Base-by-base conservation (phyloP, 2,113 vertebrate species). In the Camelus dromedarius region DNA sequence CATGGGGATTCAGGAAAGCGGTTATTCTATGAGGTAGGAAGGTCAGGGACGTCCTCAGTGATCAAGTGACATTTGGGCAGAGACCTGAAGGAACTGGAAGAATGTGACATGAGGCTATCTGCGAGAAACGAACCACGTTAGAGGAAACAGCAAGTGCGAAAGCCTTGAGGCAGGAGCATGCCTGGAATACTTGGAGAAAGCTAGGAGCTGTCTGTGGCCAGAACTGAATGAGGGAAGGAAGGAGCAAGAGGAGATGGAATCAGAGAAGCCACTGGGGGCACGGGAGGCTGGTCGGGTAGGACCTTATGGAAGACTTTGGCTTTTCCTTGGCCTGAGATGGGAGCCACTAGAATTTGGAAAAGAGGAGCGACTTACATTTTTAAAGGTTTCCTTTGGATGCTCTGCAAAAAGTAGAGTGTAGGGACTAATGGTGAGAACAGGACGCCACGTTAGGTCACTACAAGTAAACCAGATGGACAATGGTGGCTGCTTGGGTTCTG, bases 271-370 rank as follows among this genome's bases (percentile, higher is more conserved):
- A 50, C 0, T 22, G 76, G 62, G 32, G 46, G 46, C 15, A 0
- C 6, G 32, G 35, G 3, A 13, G 38, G 20, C 32, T 48, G 26
- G 10, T 48, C 70, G 7, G 0, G 2, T 0, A 8, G 62, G 62
- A 20, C 50, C 50, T 48, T 1, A 30, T 0, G 1, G 11, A 73
- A 2, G 32, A 28, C 32, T 16, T 0, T 9, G 48, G 22, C 48
- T 20, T 66, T 13, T 26, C 38, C 76, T 84, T 73, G 38, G 30
- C 22, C 32, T 20, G n/a, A 48, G 20, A 12, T 16, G 3, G 67
- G 46, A 67, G 20, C n/a, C n/a, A 3, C 42, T 0, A 11, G 38
- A 26, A 4, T 73, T 50, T 0, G 80, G 67, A 54, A 42, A 30
- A 5, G 60, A 84, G 28, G 5, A 18, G 5, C 54, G n/a, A 32